Evolutionary conservation across 2,797 vertebrate species (phyloP).

Genomic region (Lithobates pipiens): DNA sequence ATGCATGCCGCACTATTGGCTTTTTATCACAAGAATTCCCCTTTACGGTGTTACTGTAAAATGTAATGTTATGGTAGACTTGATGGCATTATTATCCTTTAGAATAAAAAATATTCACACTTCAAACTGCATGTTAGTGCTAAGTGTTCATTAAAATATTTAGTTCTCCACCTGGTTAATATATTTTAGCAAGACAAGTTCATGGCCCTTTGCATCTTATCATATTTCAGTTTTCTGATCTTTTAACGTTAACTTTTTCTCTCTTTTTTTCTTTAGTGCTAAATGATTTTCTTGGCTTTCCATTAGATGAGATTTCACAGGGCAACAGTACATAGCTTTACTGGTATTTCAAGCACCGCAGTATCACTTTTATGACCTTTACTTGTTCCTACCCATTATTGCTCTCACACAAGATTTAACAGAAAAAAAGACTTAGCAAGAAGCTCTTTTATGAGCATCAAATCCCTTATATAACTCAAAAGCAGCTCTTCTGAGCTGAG

Average conservation of each 20-base stretch:
- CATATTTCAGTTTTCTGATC: background rate
- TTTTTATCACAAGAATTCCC: too few relatives aligned
- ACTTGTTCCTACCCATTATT: slow-evolving; percentile 15
- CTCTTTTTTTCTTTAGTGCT: background rate
- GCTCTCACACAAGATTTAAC: slow-evolving; percentile 12
- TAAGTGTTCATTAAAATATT: background rate
- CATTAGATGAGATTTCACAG: slow-evolving; percentile 12
- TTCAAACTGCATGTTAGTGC: background rate
- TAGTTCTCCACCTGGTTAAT: background rate
- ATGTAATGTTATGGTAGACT: too few relatives aligned
- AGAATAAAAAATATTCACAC: too few relatives aligned
- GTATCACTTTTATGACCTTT: slow-evolving; percentile 13
- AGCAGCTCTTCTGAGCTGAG: slow-evolving; percentile 1
- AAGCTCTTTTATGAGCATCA: slow-evolving; percentile 12
- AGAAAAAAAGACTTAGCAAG: background rate
- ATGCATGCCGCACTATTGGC: too few relatives aligned
- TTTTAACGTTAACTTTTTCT: background rate
- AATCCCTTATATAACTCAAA: slow-evolving; percentile 35
- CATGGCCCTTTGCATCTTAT: background rate
- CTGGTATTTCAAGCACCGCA: slow-evolving; percentile 2
- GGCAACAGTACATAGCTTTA: background rate
- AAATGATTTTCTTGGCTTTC: slow-evolving; percentile 22
- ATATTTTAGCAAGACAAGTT: background rate
- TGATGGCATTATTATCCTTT: too few relatives aligned
- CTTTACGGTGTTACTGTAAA: too few relatives aligned